phyloP scores from a whole-genome alignment of 1,140 invertebrate species.

The Gerris buenoi region DNA sequence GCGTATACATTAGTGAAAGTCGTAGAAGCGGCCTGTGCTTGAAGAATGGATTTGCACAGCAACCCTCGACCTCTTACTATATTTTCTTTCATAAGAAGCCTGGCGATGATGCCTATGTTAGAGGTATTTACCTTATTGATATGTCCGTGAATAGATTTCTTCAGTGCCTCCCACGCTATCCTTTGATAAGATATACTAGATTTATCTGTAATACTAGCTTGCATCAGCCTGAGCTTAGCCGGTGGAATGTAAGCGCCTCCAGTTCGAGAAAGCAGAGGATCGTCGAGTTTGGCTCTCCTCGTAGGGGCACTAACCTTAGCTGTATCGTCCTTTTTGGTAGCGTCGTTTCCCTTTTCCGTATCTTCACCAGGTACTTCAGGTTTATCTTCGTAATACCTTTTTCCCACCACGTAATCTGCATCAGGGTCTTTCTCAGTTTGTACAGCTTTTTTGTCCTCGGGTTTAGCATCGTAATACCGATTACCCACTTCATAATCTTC shows the following conservation, averaged over 20 bases:
- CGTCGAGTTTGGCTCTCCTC: constrained; percentile 32
- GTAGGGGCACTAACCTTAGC: not conserved
- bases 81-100: constrained; percentile 86
- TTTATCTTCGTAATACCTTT: constrained; percentile 9
- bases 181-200: constrained; percentile 82
- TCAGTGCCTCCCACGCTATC: constrained; percentile 94
- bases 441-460: not conserved
- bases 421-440: not conserved
- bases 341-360: no score
- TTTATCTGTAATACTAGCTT: constrained; percentile 86
- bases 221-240: constrained; percentile 84
- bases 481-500: not conserved
- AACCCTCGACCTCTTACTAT: constrained; percentile 87
- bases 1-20: constrained; percentile 97
- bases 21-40: constrained; percentile 90
- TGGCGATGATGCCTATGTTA: constrained; percentile 84
- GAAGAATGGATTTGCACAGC: constrained; percentile 80
- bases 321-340: not conserved
- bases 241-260: constrained; percentile 98
- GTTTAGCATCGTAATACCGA: not conserved
- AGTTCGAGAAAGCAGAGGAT: constrained; percentile 67
- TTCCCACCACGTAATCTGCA: constrained; percentile 1
- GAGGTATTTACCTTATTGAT: constrained; percentile 97
- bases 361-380: no score
- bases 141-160: constrained; percentile 96